Evolutionary conservation across 2,113 vertebrate genomes (phyloP).

Genomic region (Alaudala cheleensis): DNA sequence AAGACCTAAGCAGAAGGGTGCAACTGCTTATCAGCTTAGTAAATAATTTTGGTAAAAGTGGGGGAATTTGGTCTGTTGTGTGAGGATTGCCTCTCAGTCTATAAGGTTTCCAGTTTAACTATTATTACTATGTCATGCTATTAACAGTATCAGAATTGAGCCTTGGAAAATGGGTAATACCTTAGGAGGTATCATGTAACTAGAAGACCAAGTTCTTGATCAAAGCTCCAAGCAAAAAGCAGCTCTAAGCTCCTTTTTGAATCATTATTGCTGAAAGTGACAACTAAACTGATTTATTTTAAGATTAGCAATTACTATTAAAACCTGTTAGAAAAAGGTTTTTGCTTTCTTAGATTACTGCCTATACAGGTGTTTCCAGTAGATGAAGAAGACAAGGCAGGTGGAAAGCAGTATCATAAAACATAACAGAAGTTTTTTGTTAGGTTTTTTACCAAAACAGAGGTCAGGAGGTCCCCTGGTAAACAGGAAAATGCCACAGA

Average conservation of each 20-base stretch:
- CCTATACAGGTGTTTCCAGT: not conserved
- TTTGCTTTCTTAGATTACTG: not conserved
- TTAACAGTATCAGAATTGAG: not conserved
- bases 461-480: not conserved
- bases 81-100: not conserved
- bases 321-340: not conserved
- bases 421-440: not conserved
- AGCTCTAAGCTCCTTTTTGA: not conserved
- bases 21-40: not conserved
- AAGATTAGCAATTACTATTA: not conserved
- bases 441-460: not conserved
- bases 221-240: not conserved
- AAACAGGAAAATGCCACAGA: not conserved
- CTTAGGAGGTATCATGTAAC: not conserved
- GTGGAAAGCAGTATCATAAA: not conserved
- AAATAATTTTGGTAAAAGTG: not conserved
- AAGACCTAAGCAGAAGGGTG: not conserved
- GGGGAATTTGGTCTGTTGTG: not conserved
- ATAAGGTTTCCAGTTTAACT: not conserved
- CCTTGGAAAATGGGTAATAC: not conserved
- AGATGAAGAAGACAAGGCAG: not conserved
- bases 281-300: not conserved
- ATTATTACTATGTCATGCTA: not conserved
- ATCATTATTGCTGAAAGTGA: not conserved
- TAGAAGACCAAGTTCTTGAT: not conserved